Evolutionary conservation across 2,888 invertebrate genomes (phyloP).

Genomic region (Zygogramma bicolorata): DNA sequence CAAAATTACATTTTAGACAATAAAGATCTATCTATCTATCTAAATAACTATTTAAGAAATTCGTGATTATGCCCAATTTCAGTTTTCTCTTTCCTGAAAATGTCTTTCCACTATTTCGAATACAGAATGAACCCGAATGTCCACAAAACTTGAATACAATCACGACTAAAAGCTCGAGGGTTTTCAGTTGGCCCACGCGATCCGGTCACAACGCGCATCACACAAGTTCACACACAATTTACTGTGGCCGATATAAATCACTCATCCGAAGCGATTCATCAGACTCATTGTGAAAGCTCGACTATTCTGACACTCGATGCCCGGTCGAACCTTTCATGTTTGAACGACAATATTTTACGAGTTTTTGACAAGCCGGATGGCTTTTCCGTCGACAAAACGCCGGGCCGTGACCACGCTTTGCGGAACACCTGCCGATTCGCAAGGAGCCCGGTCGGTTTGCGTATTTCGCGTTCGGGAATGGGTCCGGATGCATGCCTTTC

Average conservation of each 20-base stretch:
- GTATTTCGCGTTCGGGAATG: background rate
- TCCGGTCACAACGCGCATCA: background rate
- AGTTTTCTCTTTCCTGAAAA: too few species aligned
- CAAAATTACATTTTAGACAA: too few species aligned
- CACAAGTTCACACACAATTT: constrained; percentile 64
- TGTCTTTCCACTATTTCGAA: background rate
- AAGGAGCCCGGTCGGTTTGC: background rate
- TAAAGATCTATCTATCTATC: too few species aligned
- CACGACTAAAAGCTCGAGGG: background rate
- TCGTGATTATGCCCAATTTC: too few species aligned
- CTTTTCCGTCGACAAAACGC: constrained; percentile 67
- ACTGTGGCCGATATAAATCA: constrained; percentile 68
- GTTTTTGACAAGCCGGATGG: constrained; percentile 77
- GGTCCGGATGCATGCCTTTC: background rate
- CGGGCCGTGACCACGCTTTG: constrained; percentile 4
- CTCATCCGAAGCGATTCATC: constrained; percentile 67
- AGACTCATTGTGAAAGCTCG: constrained; percentile 64
- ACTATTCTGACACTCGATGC: constrained; percentile 43
- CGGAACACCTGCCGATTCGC: constrained; percentile 18
- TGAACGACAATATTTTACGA: constrained; percentile 76
- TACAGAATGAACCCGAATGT: background rate
- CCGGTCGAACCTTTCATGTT: constrained; percentile 64
- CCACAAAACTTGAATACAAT: background rate
- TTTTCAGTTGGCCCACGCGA: background rate
- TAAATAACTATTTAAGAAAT: too few species aligned